phyloP scores from a whole-genome alignment of 2,888 invertebrate genomes.

The Hypercompe scribonia region DNA sequence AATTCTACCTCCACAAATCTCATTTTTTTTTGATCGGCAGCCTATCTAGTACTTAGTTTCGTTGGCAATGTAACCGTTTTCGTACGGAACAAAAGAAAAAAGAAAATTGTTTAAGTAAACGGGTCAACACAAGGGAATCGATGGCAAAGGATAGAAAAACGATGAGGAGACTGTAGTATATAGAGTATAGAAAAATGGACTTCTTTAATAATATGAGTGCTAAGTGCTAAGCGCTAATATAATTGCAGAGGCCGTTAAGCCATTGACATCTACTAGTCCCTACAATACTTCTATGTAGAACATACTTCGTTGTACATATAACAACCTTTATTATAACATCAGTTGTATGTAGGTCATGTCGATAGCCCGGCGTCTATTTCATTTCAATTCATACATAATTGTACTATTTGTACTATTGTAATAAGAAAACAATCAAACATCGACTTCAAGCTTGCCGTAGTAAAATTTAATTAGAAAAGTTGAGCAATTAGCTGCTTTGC shows the following conservation, averaged over 20 bases:
- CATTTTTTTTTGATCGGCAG: not conserved
- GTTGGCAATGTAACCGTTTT: not conserved
- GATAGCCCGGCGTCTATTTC: not conserved
- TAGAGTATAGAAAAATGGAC: not conserved
- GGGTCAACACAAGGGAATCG: not conserved
- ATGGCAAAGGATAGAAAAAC: not conserved
- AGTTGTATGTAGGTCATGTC: not conserved
- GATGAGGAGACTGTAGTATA: not conserved
- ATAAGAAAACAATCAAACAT: not conserved
- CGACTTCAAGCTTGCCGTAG: conserved; percentile 36
- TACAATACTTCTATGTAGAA: not conserved
- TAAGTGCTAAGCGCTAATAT: too few relatives aligned
- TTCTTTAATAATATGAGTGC: not conserved
- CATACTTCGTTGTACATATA: too few relatives aligned
- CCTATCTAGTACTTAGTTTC: too few relatives aligned
- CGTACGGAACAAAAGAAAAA: not conserved
- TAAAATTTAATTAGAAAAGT: conserved; percentile 73
- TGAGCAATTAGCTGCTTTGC: conserved; percentile 64
- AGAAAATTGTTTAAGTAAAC: not conserved
- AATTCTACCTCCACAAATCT: not conserved
- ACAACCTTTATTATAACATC: too few relatives aligned
- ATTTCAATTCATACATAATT: not conserved
- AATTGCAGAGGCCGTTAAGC: not conserved
- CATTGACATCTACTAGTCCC: not conserved
- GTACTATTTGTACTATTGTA: not conserved